A percentile compares a stretch with the other conserved stretches of the same genome.
These are phyloP conservation scores for Harpegnathos saltator DNA, from an alignment of 1,140 invertebrate genomes.

Conservation along the genomic window DNA sequence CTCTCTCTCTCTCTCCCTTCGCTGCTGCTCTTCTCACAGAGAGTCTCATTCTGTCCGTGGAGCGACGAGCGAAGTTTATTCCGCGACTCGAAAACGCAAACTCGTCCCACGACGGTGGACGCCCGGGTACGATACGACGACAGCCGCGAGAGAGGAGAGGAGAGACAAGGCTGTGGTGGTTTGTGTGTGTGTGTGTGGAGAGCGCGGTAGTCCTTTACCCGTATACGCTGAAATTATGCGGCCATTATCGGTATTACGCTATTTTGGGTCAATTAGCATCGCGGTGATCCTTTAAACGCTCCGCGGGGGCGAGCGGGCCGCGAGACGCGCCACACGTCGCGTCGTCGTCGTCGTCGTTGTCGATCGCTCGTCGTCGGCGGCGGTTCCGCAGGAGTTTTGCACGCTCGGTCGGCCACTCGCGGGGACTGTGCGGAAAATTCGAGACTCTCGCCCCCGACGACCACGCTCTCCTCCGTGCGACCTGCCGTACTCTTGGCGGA, in stretches of 20 bases:
- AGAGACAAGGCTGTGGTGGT: conserved; percentile 64
- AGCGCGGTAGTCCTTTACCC: conserved; percentile 72
- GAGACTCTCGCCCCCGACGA: too few species aligned
- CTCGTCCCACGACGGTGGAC: conserved; percentile 22
- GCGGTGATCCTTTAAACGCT: conserved; percentile 66
- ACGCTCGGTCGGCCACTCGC: not conserved
- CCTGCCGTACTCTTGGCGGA: too few species aligned
- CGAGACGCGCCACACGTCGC: too few species aligned
- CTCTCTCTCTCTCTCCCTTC: not conserved
- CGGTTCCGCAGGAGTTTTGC: not conserved
- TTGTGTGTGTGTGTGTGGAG: too few species aligned
- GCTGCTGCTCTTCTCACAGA: not conserved
- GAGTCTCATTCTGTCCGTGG: too few species aligned
- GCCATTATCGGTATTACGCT: conserved; percentile 74
- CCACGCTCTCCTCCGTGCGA: too few species aligned
- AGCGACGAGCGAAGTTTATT: conserved; percentile 20
- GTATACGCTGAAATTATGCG: conserved; percentile 77
- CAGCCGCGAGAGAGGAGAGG: not conserved
- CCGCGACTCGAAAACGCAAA: conserved; percentile 24
- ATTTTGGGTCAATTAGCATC: conserved; percentile 75
- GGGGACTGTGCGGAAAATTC: not conserved
- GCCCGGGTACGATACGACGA: conserved; percentile 30
- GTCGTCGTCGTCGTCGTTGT: conserved; percentile 15
- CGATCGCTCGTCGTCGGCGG: conserved; percentile 15
- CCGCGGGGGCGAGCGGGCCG: conserved; percentile 28